A percentile compares a stretch with the other conserved stretches of the same genome.
Evolutionary conservation across 2,113 vertebrate species (phyloP).

Genomic region (Collichthys lucidus): DNA sequence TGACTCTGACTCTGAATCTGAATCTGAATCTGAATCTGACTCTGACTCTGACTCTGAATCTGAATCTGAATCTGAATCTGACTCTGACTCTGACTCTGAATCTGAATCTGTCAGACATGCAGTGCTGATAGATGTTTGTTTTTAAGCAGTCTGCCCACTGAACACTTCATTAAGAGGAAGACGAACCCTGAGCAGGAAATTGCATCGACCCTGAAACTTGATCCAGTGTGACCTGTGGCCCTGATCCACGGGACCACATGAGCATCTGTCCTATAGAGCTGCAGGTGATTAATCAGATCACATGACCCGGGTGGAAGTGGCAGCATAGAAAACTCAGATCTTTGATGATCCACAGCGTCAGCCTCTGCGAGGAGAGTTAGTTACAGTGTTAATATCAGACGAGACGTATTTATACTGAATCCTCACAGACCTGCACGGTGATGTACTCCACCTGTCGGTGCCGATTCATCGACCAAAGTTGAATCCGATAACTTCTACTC

Average conservation of each 20-base stretch:
- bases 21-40: neutral
- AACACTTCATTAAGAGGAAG: constrained; percentile 24
- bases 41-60: neutral
- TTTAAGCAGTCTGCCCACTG: neutral
- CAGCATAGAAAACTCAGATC: neutral
- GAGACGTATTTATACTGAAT: neutral
- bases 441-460: too few relatives aligned
- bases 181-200: neutral
- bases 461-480: too few relatives aligned
- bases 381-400: neutral
- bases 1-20: neutral
- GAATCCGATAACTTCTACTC: too few relatives aligned
- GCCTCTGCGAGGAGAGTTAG: too few relatives aligned
- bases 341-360: neutral
- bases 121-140: neutral
- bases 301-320: neutral
- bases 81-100: too few relatives aligned
- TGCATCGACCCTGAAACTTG: constrained; percentile 11
- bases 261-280: constrained; percentile 14
- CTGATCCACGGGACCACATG: neutral
- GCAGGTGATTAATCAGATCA: neutral
- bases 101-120: neutral
- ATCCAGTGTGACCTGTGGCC: neutral
- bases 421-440: neutral
- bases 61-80: neutral